phyloP scores from a whole-genome alignment of 2,888 invertebrate species.

The Chaetogeoica ovagalla region DNA sequence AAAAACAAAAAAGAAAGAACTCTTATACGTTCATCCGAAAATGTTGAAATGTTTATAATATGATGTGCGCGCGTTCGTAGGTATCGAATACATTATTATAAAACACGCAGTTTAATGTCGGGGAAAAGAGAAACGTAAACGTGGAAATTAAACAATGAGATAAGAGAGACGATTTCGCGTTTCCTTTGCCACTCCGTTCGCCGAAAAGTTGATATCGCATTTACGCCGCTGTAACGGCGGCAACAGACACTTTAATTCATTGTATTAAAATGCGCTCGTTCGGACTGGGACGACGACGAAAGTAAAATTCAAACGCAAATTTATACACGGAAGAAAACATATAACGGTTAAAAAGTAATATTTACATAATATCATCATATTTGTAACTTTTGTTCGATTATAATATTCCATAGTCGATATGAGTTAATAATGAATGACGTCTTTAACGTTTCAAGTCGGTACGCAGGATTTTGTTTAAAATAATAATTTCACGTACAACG shows the following conservation, averaged over 20 bases:
- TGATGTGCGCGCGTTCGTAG: not conserved
- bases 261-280: conserved; percentile 37
- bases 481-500: no score
- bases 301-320: conserved; percentile 13
- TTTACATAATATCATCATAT: no score
- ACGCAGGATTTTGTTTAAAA: no score
- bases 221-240: conserved; percentile 11
- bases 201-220: conserved; percentile 38
- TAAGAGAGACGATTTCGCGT: conserved; percentile 30
- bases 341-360: not conserved
- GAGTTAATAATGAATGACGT: no score
- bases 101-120: conserved; percentile 33
- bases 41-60: conserved; percentile 20
- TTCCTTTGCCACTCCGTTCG: not conserved
- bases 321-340: conserved; percentile 2
- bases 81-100: not conserved
- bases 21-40: conserved; percentile 4
- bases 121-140: conserved; percentile 39
- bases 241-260: conserved; percentile 31
- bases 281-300: not conserved
- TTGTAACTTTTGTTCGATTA: no score
- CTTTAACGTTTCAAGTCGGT: no score
- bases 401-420: no score
- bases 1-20: no score
- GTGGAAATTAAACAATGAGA: conserved; percentile 34